Evolutionary conservation across 2,888 invertebrate genomes (phyloP).

Genomic region (Drosophila demipolita): DNA sequence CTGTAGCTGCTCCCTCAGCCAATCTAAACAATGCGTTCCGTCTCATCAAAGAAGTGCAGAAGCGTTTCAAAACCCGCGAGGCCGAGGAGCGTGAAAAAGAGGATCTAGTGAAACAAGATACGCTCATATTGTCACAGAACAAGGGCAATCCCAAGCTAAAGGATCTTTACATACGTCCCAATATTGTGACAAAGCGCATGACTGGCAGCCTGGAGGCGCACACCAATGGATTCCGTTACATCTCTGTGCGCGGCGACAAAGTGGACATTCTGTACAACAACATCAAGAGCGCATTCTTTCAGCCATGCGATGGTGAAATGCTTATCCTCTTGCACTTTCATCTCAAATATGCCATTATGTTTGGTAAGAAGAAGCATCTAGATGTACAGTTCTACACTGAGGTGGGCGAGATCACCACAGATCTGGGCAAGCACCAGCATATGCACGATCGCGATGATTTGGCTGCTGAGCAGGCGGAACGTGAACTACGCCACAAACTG

Average conservation of each 20-base stretch:
- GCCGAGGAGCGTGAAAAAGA: slow-evolving; percentile 99
- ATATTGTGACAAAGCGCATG: slow-evolving; percentile 98
- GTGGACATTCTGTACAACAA: slow-evolving; percentile 99
- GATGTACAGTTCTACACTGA: slow-evolving; percentile 99
- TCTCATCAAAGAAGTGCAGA: slow-evolving; percentile 99
- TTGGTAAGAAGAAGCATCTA: slow-evolving; percentile 99
- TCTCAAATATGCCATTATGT: slow-evolving; percentile 99
- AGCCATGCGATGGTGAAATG: slow-evolving; percentile 99
- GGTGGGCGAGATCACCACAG: slow-evolving; percentile 99
- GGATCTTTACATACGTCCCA: slow-evolving; percentile 99
- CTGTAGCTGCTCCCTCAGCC: slow-evolving; percentile 95
- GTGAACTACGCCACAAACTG: slow-evolving; percentile 97
- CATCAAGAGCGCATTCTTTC: slow-evolving; percentile 99
- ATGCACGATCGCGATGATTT: slow-evolving; percentile 99
- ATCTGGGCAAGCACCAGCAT: slow-evolving; percentile 99
- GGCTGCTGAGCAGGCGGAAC: slow-evolving; percentile 99
- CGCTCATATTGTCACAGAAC: slow-evolving; percentile 95
- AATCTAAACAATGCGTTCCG: slow-evolving; percentile 98
- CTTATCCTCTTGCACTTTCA: slow-evolving; percentile 99
- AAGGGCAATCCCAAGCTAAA: slow-evolving; percentile 99
- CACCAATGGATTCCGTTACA: slow-evolving; percentile 97
- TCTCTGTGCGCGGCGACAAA: slow-evolving; percentile 99
- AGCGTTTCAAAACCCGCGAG: slow-evolving; percentile 98
- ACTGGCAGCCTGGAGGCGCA: slow-evolving; percentile 97
- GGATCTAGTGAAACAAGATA: slow-evolving; percentile 99